Base-by-base conservation (phyloP, 2,113 vertebrate genomes). In the Acanthisitta chloris region DNA sequence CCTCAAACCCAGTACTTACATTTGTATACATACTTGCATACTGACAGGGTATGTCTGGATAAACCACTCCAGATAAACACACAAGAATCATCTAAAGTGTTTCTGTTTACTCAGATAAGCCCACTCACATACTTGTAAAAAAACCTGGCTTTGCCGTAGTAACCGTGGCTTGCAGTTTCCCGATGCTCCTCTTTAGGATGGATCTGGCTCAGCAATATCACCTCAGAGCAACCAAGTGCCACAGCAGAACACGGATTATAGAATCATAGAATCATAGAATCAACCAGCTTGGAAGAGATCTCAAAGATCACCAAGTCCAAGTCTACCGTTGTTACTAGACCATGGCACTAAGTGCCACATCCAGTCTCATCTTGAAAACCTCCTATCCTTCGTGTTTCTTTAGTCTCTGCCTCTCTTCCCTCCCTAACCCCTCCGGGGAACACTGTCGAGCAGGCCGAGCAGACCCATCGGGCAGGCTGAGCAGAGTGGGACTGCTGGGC, bases 171-270 rank as follows among this genome's bases (percentile, higher is more conserved):
- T 20, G 51, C 14, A 11, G 48, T 23, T 85, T 64, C 43, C 16
- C 2, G 28, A 18, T 5, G 17, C 19, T 48, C 33, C 8, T 52
- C 38, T 42, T 49, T 2, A 45, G 43, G 9, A 20, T 2, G 21
- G 18, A 17, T 51, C 36, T n/a, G 3, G 26, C 34, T 48, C 71
- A 69, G 58, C 21, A 17, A 3, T 15, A 48, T 4, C 9, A 12
- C n/a, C 5, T 33, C 43, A 17, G 0, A 15, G 17, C 38, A 20
- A 36, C 11, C 38, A 20, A 48, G 12, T 3, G 38, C 12, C 31
- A 20, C 0, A 8, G 31, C 40, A 65, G 52, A 26, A 48, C 29
- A 15, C 0, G 1, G 24, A 18, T 0, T n/a, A n/a, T n/a, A n/a
- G n/a, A n/a, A n/a, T n/a, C n/a, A n/a, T n/a, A n/a, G n/a, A n/a